These are phyloP conservation scores for Paratrypauchen microcephalus DNA, from an alignment of 2,797 vertebrate species.

Conservation along the genomic window DNA sequence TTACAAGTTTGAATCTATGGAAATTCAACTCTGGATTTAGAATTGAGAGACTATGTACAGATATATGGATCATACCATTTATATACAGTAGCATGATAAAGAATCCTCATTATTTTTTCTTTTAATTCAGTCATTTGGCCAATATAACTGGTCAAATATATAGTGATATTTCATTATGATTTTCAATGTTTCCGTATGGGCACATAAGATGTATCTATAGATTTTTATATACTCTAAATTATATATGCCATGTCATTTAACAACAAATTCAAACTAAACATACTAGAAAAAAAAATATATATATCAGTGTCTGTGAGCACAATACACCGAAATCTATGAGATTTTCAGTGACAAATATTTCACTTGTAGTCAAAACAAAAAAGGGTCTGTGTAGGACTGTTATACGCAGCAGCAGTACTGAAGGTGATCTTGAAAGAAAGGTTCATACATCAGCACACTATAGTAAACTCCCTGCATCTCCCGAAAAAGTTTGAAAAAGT, in stretches of 20 bases:
- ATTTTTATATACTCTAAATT: no score
- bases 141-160: conserved; percentile 1
- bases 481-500: not conserved
- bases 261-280: no score
- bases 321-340: no score
- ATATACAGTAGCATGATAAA: not conserved
- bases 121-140: not conserved
- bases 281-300: no score
- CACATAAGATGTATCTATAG: no score
- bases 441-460: not conserved
- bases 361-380: not conserved
- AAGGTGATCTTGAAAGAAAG: conserved; percentile 1
- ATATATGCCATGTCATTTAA: no score
- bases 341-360: no score
- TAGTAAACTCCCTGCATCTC: not conserved
- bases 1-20: not conserved
- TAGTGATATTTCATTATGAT: not conserved
- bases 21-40: not conserved
- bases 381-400: not conserved
- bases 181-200: no score
- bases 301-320: no score
- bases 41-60: not conserved
- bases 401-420: not conserved
- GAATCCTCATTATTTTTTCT: not conserved
- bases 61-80: not conserved